Evolutionary conservation across 2,797 vertebrate genomes (phyloP).

Genomic region (Halcyon smyrnensis): DNA sequence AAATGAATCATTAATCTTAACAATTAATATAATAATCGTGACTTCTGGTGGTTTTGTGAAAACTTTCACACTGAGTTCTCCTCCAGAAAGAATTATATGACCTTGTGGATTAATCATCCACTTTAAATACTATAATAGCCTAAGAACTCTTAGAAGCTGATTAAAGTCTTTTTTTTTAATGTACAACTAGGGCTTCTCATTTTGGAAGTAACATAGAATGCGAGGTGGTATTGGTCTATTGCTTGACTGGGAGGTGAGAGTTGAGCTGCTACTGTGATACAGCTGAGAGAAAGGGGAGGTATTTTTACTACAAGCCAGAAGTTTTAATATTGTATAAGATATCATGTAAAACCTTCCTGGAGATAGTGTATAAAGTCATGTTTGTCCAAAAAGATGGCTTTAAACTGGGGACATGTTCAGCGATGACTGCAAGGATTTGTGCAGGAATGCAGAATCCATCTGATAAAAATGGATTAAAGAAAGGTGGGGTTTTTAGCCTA

Average conservation of each 20-base stretch:
- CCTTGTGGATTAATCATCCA: background rate
- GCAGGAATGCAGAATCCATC: background rate
- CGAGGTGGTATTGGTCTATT: background rate
- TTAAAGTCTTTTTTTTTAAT: background rate
- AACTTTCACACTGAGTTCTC: background rate
- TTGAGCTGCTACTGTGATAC: background rate
- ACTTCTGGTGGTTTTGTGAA: background rate
- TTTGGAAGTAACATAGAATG: background rate
- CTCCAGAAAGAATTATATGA: background rate
- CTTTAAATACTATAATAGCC: background rate
- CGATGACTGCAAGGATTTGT: background rate
- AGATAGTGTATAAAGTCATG: background rate
- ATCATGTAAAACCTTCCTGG: background rate
- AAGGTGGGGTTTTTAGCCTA: background rate
- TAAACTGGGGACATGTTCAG: background rate
- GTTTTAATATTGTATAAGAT: background rate
- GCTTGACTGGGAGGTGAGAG: background rate
- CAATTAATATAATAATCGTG: background rate
- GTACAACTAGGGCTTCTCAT: background rate
- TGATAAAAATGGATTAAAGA: conserved; percentile 6
- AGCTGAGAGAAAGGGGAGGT: background rate
- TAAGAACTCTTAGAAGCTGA: conserved; percentile 12
- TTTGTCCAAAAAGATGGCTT: background rate
- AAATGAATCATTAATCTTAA: background rate
- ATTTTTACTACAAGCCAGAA: background rate